These are phyloP conservation scores for Amiota communis DNA, from an alignment of 2,888 invertebrate genomes.

Conservation along the genomic window DNA sequence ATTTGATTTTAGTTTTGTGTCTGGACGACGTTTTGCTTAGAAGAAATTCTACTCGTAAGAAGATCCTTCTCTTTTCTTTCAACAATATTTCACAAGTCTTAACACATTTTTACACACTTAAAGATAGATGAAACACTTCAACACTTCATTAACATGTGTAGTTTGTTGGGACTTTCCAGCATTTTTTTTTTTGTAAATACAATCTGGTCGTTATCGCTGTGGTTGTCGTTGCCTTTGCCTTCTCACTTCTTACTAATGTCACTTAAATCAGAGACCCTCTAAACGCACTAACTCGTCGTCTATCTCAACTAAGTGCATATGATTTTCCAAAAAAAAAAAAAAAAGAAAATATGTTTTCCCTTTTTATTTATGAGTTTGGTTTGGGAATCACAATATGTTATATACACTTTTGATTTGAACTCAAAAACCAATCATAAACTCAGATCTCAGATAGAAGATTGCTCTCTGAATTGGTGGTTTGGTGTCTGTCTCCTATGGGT, in stretches of 20 bases:
- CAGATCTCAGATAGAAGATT: not conserved
- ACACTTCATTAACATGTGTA: slow-evolving; percentile 47
- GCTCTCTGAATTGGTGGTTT: not conserved
- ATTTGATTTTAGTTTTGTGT: too few species aligned
- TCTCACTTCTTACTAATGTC: slow-evolving; percentile 20
- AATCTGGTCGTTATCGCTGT: slow-evolving; percentile 11
- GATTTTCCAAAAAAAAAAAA: not conserved
- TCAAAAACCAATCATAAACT: slow-evolving; percentile 39
- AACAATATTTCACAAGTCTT: too few species aligned
- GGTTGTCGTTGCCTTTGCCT: too few species aligned
- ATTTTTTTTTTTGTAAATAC: slow-evolving; percentile 26
- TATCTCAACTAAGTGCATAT: not conserved
- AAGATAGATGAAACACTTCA: slow-evolving; percentile 1
- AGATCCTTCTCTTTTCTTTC: too few species aligned
- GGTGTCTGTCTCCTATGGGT: not conserved
- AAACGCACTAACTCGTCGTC: not conserved
- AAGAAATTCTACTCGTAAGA: too few species aligned
- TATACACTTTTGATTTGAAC: slow-evolving; percentile 29
- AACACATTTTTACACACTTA: not conserved
- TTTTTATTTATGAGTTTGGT: not conserved
- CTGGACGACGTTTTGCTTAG: too few species aligned
- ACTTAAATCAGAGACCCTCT: slow-evolving; percentile 41
- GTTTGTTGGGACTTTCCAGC: slow-evolving; percentile 50
- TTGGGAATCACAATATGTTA: too few species aligned
- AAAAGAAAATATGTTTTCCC: not conserved